These are phyloP conservation scores for Acanthococcus lagerstroemiae DNA, from an alignment of 2,888 invertebrate species.

Conservation along the genomic window DNA sequence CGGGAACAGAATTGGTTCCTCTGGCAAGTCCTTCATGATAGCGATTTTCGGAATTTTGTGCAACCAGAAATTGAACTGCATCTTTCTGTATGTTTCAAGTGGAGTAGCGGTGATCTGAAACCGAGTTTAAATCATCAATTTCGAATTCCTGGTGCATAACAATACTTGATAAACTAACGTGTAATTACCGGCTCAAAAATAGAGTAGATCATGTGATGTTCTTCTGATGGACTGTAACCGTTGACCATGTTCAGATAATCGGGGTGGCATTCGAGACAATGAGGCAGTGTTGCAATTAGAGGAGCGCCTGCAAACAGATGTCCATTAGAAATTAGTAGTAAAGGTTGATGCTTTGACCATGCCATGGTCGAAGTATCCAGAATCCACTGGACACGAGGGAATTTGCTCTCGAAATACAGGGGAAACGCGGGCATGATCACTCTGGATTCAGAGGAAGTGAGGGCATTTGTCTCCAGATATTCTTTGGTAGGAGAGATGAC, in stretches of 20 bases:
- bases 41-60: slow-evolving; percentile 55
- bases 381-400: too few species aligned
- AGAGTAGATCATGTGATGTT: slow-evolving; percentile 62
- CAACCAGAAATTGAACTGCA: slow-evolving; percentile 63
- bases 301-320: slow-evolving; percentile 50
- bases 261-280: slow-evolving; percentile 57
- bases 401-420: too few species aligned
- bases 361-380: too few species aligned
- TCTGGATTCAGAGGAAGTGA: too few species aligned
- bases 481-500: too few species aligned
- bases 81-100: slow-evolving; percentile 57
- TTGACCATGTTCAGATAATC: slow-evolving; percentile 45
- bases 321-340: too few species aligned
- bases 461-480: too few species aligned
- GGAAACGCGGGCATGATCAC: too few species aligned
- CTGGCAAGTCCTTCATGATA: slow-evolving; percentile 54
- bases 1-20: slow-evolving; percentile 50
- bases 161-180: not conserved
- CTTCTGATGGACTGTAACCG: slow-evolving; percentile 56
- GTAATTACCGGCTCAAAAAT: slow-evolving; percentile 65
- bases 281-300: slow-evolving; percentile 65
- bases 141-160: too few species aligned
- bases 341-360: too few species aligned
- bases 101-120: slow-evolving; percentile 61
- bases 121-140: not conserved